phyloP scores from a whole-genome alignment of 2,113 vertebrate genomes.

The Psittacula cyanocephala region DNA sequence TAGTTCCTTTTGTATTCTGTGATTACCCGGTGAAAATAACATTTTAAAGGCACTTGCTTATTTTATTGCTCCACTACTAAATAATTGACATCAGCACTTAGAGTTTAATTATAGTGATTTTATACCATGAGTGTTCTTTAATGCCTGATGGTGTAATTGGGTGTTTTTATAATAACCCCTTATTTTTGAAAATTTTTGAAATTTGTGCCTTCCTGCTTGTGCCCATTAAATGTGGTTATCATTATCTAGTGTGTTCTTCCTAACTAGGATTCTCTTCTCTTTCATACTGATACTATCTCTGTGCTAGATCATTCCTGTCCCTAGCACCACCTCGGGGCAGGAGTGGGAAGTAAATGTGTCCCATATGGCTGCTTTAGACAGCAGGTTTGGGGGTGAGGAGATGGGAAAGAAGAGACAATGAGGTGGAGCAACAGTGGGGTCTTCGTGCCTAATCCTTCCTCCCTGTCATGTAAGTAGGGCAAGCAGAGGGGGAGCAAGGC shows the following conservation, averaged over 20 bases:
- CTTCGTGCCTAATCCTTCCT: background rate
- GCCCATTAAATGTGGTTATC: slow-evolving; percentile 30
- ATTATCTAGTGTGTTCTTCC: slow-evolving; percentile 11
- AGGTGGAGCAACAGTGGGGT: background rate
- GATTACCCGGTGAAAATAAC: background rate
- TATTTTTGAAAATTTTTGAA: background rate
- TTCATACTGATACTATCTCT: background rate
- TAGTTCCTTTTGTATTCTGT: background rate
- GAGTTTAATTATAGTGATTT: slow-evolving; percentile 29
- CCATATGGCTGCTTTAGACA: background rate
- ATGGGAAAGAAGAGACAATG: background rate
- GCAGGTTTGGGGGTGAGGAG: background rate
- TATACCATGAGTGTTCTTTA: background rate
- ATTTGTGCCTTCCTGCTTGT: background rate
- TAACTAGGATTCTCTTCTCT: background rate
- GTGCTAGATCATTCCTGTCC: background rate
- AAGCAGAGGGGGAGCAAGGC: background rate
- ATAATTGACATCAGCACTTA: slow-evolving; percentile 6
- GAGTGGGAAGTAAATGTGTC: background rate
- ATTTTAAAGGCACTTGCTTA: background rate
- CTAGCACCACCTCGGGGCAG: background rate
- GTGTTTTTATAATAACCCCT: background rate
- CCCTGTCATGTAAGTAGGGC: fast-evolving
- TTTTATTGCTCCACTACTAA: slow-evolving; percentile 10
- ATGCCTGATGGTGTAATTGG: background rate